phyloP scores from a whole-genome alignment of 2,888 invertebrate species.

The Lithophane socia region DNA sequence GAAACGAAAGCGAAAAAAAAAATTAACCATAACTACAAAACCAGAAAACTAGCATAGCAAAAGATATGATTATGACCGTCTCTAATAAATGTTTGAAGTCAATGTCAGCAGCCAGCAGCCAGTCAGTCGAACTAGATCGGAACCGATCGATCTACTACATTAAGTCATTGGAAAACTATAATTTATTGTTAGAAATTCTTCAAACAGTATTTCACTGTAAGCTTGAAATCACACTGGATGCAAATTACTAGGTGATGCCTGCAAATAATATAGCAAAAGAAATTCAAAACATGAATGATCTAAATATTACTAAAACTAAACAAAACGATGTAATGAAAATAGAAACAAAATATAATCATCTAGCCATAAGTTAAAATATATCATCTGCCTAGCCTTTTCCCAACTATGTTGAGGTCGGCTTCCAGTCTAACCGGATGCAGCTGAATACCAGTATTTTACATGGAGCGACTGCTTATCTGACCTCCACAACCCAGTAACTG shows the following conservation, averaged over 20 bases:
- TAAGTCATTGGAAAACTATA: conserved; percentile 60
- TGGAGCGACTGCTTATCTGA: too few relatives aligned
- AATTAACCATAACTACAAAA: conserved; percentile 1
- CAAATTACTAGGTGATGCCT: not conserved
- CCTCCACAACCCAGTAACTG: too few relatives aligned
- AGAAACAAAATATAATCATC: not conserved
- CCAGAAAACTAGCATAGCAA: conserved; percentile 12
- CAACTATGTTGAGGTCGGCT: too few relatives aligned
- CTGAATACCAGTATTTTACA: too few relatives aligned
- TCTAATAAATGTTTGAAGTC: conserved; percentile 39
- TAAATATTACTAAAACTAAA: not conserved
- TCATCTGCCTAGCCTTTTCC: too few relatives aligned
- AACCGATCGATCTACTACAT: conserved; percentile 61
- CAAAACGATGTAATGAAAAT: not conserved
- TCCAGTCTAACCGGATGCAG: too few relatives aligned
- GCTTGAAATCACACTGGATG: conserved; percentile 28
- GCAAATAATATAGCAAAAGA: not conserved
- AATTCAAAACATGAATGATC: not conserved
- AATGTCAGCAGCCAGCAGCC: conserved; percentile 29
- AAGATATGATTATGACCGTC: conserved; percentile 22
- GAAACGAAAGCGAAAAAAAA: not conserved
- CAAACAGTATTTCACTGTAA: conserved; percentile 30
- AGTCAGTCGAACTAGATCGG: conserved; percentile 48
- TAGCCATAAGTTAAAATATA: too few relatives aligned
- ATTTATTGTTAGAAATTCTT: conserved; percentile 61